Evolutionary conservation across 2,797 vertebrate species (phyloP).

Genomic region (Chelon auratus): DNA sequence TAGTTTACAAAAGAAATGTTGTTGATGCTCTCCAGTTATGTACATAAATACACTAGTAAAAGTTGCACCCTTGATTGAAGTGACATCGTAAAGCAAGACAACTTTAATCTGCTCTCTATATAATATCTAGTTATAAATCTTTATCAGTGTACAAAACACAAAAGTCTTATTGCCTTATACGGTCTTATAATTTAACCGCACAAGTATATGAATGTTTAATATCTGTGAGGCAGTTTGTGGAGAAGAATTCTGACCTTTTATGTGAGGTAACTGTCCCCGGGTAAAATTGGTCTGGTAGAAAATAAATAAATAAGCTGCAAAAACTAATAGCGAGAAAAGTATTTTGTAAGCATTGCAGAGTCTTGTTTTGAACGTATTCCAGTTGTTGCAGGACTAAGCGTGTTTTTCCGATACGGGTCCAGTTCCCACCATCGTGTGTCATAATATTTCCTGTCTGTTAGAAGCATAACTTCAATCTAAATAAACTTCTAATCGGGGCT

Average conservation of each 20-base stretch:
- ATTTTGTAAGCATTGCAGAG: not conserved
- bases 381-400: not conserved
- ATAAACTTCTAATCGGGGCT: slow-evolving; percentile 5
- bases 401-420: slow-evolving; percentile 1
- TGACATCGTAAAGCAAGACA: not conserved
- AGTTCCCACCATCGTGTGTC: slow-evolving; percentile 27
- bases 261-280: not conserved
- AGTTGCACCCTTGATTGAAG: slow-evolving; percentile 1
- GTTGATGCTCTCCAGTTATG: not conserved
- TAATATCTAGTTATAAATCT: not conserved
- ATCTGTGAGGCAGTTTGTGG: not conserved
- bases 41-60: slow-evolving; percentile 41
- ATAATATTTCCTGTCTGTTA: slow-evolving; percentile 14
- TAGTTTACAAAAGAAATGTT: slow-evolving; percentile 22
- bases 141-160: slow-evolving; percentile 10
- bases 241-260: not conserved
- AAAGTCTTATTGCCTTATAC: not conserved
- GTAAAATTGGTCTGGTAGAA: not conserved
- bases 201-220: slow-evolving; percentile 6
- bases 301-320: slow-evolving; percentile 30
- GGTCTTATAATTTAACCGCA: not conserved
- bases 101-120: too few species aligned
- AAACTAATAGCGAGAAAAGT: slow-evolving; percentile 27
- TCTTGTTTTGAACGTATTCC: slow-evolving; percentile 7
- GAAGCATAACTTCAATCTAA: slow-evolving; percentile 24